Base-by-base conservation (phyloP, 1,140 invertebrate species). In the Diabrotica virgifera region DNA sequence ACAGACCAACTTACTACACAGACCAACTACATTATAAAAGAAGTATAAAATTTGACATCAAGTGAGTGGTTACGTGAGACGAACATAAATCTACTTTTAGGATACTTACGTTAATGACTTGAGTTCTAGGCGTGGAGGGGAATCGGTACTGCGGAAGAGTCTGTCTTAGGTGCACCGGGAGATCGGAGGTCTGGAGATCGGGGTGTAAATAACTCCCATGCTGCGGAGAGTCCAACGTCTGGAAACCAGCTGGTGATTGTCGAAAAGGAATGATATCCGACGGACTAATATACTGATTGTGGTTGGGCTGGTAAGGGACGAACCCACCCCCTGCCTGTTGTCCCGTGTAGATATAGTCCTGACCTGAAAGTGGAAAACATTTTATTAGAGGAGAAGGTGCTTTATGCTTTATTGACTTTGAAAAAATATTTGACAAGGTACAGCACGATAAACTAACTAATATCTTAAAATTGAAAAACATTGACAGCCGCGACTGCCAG, bases 171-270 rank as follows among this genome's bases (percentile, higher is more conserved):
- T 77, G 73, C 6, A 62, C 50, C 10, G 77, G 76, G n/a, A 78
- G 53, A 58, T 78, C 74, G 0, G 76, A 77, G 7, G 77, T 78
- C 67, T 78, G 73, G 11, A 78, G 62, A 59, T 78, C 77, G 36
- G 67, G 65, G 8, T 64, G 64, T 37, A 68, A 67, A 61, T 24
- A 68, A 36, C 58, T 52, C 40, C n/a, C 24, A 12, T 64, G 55
- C 14, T 9, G 9, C 5, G 35, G 52, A 35, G 52, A 11, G 35
- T 55, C 52, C 12, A 40, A n/a, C 6, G 52, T 5, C 36, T 38
- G 13, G 50, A 53, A 54, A 6, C 53, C 37, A 9, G 37, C 57
- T 0, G 62, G 56, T 14, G 62, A 11, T 35, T 58, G 62, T 51
- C 36, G 62, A 11, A 57, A 64, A 14, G 62, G 54, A 24, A 57